phyloP scores from a whole-genome alignment of 2,113 vertebrate species.

The Phrynocephalus versicolor region DNA sequence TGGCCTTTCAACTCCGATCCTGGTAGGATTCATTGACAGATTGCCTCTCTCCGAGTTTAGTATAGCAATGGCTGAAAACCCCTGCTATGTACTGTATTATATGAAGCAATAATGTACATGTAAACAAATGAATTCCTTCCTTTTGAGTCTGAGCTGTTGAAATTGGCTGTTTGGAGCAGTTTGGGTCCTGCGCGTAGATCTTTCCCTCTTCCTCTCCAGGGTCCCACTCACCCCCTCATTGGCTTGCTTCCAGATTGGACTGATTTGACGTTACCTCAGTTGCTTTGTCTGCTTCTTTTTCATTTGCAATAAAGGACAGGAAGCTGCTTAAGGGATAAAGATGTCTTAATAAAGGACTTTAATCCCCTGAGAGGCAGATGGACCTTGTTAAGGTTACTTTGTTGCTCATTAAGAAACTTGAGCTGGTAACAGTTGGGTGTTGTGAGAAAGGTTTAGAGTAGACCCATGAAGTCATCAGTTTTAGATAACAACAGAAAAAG shows the following conservation, averaged over 20 bases:
- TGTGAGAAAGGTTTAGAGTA: rapidly evolving
- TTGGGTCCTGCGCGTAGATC: neutral
- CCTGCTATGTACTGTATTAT: too few relatives aligned
- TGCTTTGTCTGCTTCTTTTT: constrained; percentile 11
- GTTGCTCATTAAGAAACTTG: constrained; percentile 19
- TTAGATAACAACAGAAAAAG: constrained; percentile 6
- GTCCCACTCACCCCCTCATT: neutral
- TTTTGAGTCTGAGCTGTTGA: constrained; percentile 7
- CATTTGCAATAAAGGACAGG: constrained; percentile 6
- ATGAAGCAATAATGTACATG: too few relatives aligned
- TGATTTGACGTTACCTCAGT: neutral
- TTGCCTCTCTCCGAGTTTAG: too few relatives aligned
- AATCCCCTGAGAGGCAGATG: neutral
- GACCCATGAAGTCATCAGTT: rapidly evolving
- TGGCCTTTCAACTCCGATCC: too few relatives aligned
- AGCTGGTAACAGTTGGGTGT: neutral
- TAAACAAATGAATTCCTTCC: constrained; percentile 9
- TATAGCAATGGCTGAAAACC: too few relatives aligned
- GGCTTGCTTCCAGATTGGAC: neutral
- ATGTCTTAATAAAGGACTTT: constrained; percentile 15
- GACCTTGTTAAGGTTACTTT: constrained; percentile 22
- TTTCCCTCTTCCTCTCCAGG: neutral
- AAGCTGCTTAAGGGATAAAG: constrained; percentile 27
- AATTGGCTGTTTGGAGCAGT: neutral
- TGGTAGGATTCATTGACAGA: too few relatives aligned